Conservation (phyloP, 1,140 invertebrate species). For the Orchesella cincta region DNA sequence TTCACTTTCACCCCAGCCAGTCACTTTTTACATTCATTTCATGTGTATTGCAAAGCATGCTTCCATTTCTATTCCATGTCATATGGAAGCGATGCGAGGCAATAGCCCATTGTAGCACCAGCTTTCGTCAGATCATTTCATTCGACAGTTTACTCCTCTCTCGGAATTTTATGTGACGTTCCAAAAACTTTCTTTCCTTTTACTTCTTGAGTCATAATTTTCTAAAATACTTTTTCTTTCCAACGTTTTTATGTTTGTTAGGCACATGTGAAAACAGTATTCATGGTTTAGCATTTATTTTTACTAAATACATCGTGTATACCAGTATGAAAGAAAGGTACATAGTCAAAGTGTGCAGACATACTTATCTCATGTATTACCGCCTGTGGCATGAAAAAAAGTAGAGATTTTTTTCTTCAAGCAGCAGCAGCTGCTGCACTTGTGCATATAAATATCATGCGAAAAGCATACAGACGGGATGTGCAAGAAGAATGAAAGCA, state of each 20-base stretch:
- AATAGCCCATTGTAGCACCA: not conserved
- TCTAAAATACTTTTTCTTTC: constrained; percentile 6
- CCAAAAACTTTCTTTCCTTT: not conserved
- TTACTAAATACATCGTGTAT: no score
- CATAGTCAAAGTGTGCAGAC: not conserved
- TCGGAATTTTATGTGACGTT: constrained; percentile 15
- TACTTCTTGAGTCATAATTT: not conserved
- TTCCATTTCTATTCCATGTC: not conserved
- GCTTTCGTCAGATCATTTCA: constrained; percentile 15
- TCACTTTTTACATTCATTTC: not conserved
- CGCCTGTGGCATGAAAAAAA: constrained; percentile 10
- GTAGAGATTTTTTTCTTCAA: not conserved
- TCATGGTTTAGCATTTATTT: not conserved
- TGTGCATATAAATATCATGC: not conserved
- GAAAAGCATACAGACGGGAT: no score
- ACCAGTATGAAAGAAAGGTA: no score
- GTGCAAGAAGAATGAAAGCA: no score
- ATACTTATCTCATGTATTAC: not conserved
- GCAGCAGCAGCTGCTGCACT: not conserved
- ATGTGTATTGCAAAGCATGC: not conserved
- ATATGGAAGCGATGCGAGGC: no score
- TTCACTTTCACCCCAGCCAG: no score
- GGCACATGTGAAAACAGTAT: no score
- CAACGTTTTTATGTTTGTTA: not conserved
- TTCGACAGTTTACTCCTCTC: constrained; percentile 20